Conservation (phyloP, 2,113 vertebrate genomes). For the Microtus oregoni region DNA sequence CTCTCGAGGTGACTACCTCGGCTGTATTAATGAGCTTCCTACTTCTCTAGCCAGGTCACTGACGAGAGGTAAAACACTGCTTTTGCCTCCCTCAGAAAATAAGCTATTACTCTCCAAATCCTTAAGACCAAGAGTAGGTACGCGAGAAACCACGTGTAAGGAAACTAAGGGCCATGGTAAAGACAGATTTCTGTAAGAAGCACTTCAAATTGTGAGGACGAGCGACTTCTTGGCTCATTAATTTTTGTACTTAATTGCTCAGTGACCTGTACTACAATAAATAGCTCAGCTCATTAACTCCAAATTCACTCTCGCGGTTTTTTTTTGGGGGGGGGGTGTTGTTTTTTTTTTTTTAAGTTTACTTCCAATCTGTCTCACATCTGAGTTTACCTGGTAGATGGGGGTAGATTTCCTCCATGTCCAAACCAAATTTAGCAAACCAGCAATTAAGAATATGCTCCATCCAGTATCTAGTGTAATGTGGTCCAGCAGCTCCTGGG, state of each 20-base stretch:
- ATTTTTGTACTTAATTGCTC: conserved; percentile 26
- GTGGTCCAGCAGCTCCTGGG: neutral
- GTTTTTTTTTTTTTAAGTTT: neutral
- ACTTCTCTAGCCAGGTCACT: conserved; percentile 38
- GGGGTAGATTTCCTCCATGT: neutral
- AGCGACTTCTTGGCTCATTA: neutral
- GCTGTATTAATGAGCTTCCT: conserved; percentile 60
- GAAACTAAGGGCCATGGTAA: neutral
- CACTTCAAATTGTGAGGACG: neutral
- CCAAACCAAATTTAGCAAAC: conserved; percentile 38
- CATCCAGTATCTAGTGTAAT: neutral
- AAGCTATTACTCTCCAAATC: conserved; percentile 16
- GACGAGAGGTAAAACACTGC: conserved; percentile 41
- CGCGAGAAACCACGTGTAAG: neutral
- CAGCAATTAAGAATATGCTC: neutral
- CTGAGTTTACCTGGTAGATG: neutral
- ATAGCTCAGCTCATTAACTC: conserved; percentile 28
- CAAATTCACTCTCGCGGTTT: neutral
- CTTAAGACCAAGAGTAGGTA: neutral
- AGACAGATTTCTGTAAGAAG: conserved; percentile 33
- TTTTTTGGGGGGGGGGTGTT: too few relatives aligned
- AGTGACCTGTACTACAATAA: neutral
- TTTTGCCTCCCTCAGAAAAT: conserved; percentile 26
- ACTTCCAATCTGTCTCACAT: neutral
- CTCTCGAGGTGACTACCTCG: conserved; percentile 42